phyloP scores from a whole-genome alignment of 2,113 vertebrate genomes.

The Pleuronectes platessa region DNA sequence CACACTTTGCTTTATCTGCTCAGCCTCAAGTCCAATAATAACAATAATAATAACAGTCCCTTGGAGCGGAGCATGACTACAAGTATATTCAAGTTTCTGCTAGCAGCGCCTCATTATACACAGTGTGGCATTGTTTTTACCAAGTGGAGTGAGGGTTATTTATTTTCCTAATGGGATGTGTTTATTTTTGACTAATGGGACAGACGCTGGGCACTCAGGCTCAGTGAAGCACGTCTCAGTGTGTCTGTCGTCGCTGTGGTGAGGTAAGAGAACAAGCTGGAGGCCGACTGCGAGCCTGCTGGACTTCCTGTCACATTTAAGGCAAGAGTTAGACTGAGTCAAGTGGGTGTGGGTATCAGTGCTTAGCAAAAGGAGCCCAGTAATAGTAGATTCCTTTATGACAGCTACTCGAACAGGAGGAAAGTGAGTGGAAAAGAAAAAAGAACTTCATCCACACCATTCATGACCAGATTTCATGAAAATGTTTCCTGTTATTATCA shows the following conservation, averaged over 20 bases:
- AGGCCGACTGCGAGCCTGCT: slow-evolving; percentile 26
- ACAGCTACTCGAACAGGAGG: slow-evolving; percentile 14
- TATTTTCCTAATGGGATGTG: slow-evolving; percentile 73
- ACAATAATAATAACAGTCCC: slow-evolving; percentile 21
- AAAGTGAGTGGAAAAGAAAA: slow-evolving; percentile 1
- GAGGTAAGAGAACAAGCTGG: slow-evolving; percentile 50
- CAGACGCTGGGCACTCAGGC: slow-evolving; percentile 57
- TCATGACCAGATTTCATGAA: not conserved
- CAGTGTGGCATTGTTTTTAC: slow-evolving; percentile 65
- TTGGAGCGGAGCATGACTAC: slow-evolving; percentile 33
- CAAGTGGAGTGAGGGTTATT: slow-evolving; percentile 52
- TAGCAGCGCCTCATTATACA: slow-evolving; percentile 39
- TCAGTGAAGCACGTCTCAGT: slow-evolving; percentile 39
- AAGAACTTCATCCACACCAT: not conserved
- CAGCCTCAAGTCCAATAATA: slow-evolving; percentile 30
- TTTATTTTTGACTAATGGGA: slow-evolving; percentile 77
- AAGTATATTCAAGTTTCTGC: slow-evolving; percentile 57
- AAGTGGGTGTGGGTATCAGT: slow-evolving; percentile 21
- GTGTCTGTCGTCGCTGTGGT: slow-evolving; percentile 61
- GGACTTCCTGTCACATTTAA: slow-evolving; percentile 54
- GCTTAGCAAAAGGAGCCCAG: slow-evolving; percentile 1
- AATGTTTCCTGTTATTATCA: not conserved
- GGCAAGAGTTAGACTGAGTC: slow-evolving; percentile 22
- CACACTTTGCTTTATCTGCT: slow-evolving; percentile 48
- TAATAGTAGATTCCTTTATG: slow-evolving; percentile 17